Percentiles rank a stretch among this genome's conserved stretches.
These are phyloP conservation scores for Colinus virginianus DNA, from an alignment of 2,113 vertebrate species.

Conservation along the genomic window DNA sequence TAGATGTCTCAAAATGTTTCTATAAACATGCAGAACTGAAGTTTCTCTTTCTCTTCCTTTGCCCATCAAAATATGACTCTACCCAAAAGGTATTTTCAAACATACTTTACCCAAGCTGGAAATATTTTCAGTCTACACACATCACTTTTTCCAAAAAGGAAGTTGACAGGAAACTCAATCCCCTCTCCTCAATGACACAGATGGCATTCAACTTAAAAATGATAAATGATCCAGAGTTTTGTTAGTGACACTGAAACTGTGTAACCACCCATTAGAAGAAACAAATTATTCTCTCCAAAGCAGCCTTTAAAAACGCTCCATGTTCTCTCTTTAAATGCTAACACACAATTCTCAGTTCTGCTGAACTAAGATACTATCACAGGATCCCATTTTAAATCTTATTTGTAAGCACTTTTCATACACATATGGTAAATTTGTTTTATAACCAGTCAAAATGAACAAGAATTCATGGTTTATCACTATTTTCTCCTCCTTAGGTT, in stretches of 20 bases:
- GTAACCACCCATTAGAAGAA: constrained; percentile 8
- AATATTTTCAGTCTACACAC: constrained; percentile 28
- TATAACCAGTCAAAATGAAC: background rate
- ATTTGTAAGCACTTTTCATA: background rate
- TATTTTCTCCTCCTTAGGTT: background rate
- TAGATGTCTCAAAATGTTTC: constrained; percentile 1
- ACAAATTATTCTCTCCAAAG: background rate
- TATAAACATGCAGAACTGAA: constrained; percentile 38
- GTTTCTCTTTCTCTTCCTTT: background rate
- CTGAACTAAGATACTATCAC: background rate
- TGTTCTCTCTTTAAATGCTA: background rate
- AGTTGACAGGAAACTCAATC: constrained; percentile 66
- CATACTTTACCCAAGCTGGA: constrained; percentile 48
- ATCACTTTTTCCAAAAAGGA: constrained; percentile 61
- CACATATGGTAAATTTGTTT: background rate
- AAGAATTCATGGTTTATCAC: background rate
- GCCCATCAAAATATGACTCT: constrained; percentile 51
- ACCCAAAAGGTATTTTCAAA: constrained; percentile 47
- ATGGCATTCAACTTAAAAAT: constrained; percentile 51
- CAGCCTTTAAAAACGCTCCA: background rate
- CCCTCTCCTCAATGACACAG: constrained; percentile 31
- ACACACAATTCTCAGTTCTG: background rate
- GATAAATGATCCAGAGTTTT: background rate
- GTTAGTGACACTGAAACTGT: background rate
- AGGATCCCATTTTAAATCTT: background rate